Conservation (phyloP, 2,797 vertebrate species). For the Delichon dasypus region DNA sequence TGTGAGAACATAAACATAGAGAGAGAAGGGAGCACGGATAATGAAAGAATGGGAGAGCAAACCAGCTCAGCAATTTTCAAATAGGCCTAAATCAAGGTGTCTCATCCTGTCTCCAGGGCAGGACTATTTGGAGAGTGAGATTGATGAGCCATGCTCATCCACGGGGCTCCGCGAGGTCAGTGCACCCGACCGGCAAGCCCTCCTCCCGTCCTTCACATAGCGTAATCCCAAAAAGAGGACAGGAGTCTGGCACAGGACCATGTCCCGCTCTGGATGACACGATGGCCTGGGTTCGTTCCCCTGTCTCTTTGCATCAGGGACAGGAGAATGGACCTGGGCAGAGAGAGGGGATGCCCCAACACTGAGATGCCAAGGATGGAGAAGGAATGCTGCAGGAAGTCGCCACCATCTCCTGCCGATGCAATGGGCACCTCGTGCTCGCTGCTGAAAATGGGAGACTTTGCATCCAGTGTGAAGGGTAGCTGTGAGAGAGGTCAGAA, state of each 20-base stretch:
- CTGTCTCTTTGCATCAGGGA: background rate
- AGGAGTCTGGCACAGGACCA: background rate
- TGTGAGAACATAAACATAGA: background rate
- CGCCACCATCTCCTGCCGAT: background rate
- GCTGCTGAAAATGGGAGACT: background rate
- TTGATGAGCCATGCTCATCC: background rate
- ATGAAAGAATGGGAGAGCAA: background rate
- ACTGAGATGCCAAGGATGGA: background rate
- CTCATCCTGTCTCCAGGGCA: background rate
- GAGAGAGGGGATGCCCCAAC: background rate
- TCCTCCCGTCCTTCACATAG: background rate
- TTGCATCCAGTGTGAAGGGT: background rate
- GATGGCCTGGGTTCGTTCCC: accelerated
- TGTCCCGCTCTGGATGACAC: accelerated
- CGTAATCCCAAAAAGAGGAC: background rate
- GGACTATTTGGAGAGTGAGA: background rate
- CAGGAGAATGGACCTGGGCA: accelerated
- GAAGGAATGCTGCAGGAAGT: background rate
- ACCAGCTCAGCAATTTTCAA: slow-evolving; percentile 7
- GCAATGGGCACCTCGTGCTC: background rate
- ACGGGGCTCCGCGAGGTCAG: background rate
- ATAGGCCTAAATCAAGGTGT: background rate
- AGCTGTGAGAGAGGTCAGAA: background rate
- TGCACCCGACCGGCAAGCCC: background rate
- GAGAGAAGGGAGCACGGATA: background rate